Evolutionary conservation across 2,113 vertebrate genomes (phyloP).

Genomic region (Mormyrus iriodes): DNA sequence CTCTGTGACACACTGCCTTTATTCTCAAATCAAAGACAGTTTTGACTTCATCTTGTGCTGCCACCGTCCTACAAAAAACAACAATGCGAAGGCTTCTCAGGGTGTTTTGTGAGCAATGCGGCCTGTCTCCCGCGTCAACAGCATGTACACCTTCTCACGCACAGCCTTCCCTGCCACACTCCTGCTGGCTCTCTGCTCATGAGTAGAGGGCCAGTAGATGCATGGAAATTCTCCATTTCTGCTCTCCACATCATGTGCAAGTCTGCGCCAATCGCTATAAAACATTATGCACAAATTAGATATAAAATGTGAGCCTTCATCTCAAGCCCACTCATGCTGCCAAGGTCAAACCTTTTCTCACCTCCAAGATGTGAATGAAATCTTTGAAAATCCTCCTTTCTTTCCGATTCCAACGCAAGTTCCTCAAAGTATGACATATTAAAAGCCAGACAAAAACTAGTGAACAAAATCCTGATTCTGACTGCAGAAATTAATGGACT

Average conservation of each 20-base stretch:
- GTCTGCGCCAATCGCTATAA: background rate
- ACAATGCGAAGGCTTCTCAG: constrained; percentile 81
- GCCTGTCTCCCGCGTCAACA: constrained; percentile 84
- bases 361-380: constrained; percentile 93
- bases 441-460: background rate
- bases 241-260: background rate
- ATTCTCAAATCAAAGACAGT: background rate
- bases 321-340: background rate
- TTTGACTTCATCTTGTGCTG: background rate
- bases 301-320: background rate
- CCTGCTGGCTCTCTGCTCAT: no score
- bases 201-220: background rate
- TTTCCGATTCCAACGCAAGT: constrained; percentile 90
- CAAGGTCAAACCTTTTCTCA: constrained; percentile 36
- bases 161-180: background rate
- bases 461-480: background rate
- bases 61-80: background rate
- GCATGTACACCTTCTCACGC: background rate
- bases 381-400: constrained; percentile 98
- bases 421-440: constrained; percentile 64
- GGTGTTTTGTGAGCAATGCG: constrained; percentile 97
- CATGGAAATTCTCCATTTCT: background rate
- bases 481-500: background rate
- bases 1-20: background rate
- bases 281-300: background rate